Evolutionary conservation across 2,113 vertebrate species (phyloP).

Genomic region (Archocentrus centrarchus): DNA sequence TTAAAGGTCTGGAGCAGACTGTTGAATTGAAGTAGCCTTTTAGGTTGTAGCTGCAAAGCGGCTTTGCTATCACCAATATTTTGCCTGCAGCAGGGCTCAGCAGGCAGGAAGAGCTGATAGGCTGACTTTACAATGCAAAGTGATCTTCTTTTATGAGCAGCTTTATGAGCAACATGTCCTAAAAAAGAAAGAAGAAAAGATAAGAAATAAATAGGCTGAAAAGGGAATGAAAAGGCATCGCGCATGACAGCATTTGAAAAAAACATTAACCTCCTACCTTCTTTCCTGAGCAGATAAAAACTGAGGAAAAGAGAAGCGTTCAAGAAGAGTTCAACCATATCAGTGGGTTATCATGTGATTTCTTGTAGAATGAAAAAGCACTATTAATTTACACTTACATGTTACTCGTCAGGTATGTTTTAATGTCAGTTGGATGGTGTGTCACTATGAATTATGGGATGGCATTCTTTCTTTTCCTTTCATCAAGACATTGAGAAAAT

Average conservation of each 20-base stretch:
- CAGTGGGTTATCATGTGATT: not conserved
- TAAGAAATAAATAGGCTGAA: not conserved
- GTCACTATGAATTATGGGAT: rapidly evolving
- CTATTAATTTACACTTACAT: too few species aligned
- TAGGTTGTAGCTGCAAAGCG: not conserved
- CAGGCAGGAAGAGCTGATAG: not conserved
- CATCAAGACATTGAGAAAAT: too few species aligned
- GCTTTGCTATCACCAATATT: not conserved
- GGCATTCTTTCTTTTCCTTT: not conserved
- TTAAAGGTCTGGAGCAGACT: not conserved
- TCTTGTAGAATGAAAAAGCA: not conserved
- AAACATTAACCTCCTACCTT: not conserved
- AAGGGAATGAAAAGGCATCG: not conserved
- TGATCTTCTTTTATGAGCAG: not conserved
- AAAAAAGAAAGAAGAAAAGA: not conserved
- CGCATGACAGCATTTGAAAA: too few species aligned
- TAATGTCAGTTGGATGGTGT: not conserved
- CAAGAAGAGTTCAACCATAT: not conserved
- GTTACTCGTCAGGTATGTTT: too few species aligned
- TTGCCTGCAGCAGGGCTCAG: not conserved
- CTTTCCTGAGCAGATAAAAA: not conserved
- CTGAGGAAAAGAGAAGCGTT: not conserved
- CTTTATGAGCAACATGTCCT: not conserved
- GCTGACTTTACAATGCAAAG: slow-evolving; percentile 13
- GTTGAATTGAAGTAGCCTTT: not conserved